Evolutionary conservation across 2,888 invertebrate genomes (phyloP), one percentile per base, ranked within the genome.

Genomic region (Phengaris arion): DNA sequence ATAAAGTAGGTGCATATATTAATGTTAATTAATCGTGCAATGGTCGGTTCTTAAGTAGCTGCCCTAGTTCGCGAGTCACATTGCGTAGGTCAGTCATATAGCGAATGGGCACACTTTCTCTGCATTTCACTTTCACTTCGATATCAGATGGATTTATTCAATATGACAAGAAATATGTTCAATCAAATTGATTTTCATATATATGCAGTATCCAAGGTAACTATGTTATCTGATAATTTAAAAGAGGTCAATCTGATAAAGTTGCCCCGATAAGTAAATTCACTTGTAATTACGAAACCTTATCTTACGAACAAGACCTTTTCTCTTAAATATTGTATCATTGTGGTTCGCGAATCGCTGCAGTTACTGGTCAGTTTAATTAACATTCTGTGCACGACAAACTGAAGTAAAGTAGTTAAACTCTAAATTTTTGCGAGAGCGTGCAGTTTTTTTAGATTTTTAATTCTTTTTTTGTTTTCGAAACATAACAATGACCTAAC

Each of bases 1-100:
- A 64, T 35, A 12, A 6, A 45, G 64, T 45, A 64, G 45, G 35
- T 64, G 72, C 70, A 72, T 70, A 51, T 70, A 59, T 46, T 51
- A 70, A 76, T 76, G 52, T 70, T 73, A 59, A 78, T 69, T 75
- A 74, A 74, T 70, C 64, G 51, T 74, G 46, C 52, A 72, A 68
- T 75, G 68, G 68, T 69, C 74, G 75, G 69, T 72, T 80, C 75
- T 77, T 77, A 76, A 77, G 76, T 78, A 80, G 80, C 83, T 88
- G 90, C 86, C 89, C 89, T 81, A 89, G 87, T 87, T 90, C 81
- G 79, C 57, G 75, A 83, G 84, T 83, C 86, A 86, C 87, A 87
- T 89, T 90, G 90, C 90, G 91, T 91, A 90, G 91, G 91, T 90
- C 90, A 91, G 88, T 86, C 88, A 87, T 85, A 77, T 81, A 81